These are phyloP conservation scores for Corydoras maculifer DNA, from an alignment of 2,113 vertebrate genomes.

Conservation along the genomic window DNA sequence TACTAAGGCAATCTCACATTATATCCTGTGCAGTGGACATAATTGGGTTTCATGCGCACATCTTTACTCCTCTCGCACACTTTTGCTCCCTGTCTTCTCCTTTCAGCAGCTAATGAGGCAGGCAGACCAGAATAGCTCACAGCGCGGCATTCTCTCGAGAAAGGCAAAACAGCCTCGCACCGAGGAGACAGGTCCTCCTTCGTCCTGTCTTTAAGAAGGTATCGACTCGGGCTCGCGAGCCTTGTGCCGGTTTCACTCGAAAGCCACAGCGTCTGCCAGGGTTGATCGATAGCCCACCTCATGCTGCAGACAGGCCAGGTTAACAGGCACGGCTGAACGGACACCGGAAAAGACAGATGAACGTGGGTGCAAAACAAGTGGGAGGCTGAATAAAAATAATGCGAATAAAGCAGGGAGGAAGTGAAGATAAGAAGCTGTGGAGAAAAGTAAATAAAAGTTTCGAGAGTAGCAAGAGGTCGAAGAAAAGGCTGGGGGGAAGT, in stretches of 20 bases:
- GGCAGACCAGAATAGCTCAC: constrained; percentile 36
- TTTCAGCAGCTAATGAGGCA: constrained; percentile 33
- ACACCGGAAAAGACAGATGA: constrained; percentile 8
- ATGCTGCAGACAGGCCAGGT: constrained; percentile 33
- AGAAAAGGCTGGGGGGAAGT: constrained; percentile 3
- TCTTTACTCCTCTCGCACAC: constrained; percentile 15
- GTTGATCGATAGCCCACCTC: constrained; percentile 36
- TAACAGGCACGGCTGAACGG: constrained; percentile 23
- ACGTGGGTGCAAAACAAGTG: constrained; percentile 3
- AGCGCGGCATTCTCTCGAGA: constrained; percentile 19
- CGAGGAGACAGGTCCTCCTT: constrained; percentile 26
- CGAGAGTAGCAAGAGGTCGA: constrained; percentile 22
- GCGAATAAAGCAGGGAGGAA: not conserved
- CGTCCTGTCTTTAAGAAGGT: constrained; percentile 20
- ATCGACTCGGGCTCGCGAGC: constrained; percentile 27
- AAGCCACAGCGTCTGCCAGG: constrained; percentile 18
- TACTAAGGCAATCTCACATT: constrained; percentile 13
- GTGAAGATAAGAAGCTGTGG: not conserved
- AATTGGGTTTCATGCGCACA: constrained; percentile 21
- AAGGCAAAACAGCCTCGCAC: constrained; percentile 6
- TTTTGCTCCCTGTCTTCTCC: constrained; percentile 5
- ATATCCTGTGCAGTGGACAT: constrained; percentile 16
- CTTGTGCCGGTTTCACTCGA: constrained; percentile 24
- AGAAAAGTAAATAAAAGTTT: constrained; percentile 25
- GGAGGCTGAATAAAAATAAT: constrained; percentile 28